Evolutionary conservation across 2,113 vertebrate species (phyloP).

Genomic region (Hystrix cristata): DNA sequence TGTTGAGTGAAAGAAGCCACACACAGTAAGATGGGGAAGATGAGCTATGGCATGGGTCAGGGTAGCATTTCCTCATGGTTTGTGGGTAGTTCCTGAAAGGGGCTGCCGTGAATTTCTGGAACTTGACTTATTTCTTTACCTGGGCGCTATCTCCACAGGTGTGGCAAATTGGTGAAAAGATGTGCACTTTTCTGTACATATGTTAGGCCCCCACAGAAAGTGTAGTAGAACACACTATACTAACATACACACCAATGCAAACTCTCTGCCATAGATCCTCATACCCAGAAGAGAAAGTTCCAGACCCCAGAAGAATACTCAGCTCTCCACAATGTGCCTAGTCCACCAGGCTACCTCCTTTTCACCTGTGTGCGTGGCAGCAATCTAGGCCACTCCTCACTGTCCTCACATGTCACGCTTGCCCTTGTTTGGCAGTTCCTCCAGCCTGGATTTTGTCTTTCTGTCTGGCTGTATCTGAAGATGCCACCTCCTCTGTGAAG

Average conservation of each 20-base stretch:
- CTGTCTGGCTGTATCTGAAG: neutral
- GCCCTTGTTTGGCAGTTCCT: neutral
- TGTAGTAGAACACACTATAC: neutral
- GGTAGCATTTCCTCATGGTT: neutral
- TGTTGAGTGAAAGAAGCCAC: neutral
- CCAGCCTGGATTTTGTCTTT: neutral
- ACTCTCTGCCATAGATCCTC: neutral
- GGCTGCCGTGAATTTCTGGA: neutral
- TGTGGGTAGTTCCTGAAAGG: neutral
- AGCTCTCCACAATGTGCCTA: neutral
- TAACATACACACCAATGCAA: neutral
- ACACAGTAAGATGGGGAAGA: neutral
- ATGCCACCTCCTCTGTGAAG: neutral
- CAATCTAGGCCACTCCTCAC: neutral
- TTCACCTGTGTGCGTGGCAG: neutral
- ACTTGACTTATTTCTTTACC: neutral
- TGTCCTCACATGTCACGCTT: neutral
- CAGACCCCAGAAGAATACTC: neutral
- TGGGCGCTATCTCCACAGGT: neutral
- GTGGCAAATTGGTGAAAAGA: neutral
- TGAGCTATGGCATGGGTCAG: neutral
- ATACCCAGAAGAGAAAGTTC: neutral
- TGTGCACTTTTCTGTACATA: neutral
- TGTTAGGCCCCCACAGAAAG: slow-evolving; percentile 14
- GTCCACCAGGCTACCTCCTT: neutral